Base-by-base conservation (phyloP, 2,888 invertebrate species). In the Cephus spinipes region DNA sequence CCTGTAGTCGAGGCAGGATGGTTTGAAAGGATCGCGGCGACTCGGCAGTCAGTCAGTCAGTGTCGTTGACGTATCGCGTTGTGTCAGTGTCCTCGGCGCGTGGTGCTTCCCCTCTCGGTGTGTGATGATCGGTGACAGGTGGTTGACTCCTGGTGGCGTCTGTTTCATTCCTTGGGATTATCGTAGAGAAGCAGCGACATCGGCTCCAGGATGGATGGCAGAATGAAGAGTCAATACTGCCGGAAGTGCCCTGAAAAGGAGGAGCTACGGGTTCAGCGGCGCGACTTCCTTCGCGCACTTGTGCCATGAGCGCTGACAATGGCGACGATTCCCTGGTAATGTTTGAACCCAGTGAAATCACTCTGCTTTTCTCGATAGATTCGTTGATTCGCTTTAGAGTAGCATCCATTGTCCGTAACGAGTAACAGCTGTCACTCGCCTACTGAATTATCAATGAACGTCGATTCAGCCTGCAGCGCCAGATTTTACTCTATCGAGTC, bases 251-350 rank as follows among this genome's bases (percentile, higher is more conserved):
- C 82, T 77, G 82, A 85, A 83, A 55, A 55, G 55, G 81, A 84
- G 81, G 83, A 84, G 78, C 75, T 77, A 35, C 74, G 73, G 81
- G 77, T 81, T 81, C 79, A 79, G 80, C 80, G 84, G 83, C 77
- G 77, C 82, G 85, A 83, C 82, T 86, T 86, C 85, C 85, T 85
- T 82, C 83, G 83, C 76, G 77, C 35, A 30, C 9, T 74, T 75
- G 77, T 77, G 80, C 76, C 75, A 77, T 77, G 77, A 77, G 75
- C 74, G 77, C 74, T 75, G 77, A 77, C 68, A 77, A 77, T 91
- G 91, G 89, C 87, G 91, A 91, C 87, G 91, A 91, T 89, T 91
- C 91, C 90, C 90, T 91, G 91, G 91, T 91, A 90, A 91, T 88
- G 88, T 87, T 86, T 80, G 1, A 55, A 23, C 23, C 4, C 23